These are phyloP conservation scores for Phrixothrix hirtus DNA, from an alignment of 2,888 invertebrate species.

Conservation along the genomic window DNA sequence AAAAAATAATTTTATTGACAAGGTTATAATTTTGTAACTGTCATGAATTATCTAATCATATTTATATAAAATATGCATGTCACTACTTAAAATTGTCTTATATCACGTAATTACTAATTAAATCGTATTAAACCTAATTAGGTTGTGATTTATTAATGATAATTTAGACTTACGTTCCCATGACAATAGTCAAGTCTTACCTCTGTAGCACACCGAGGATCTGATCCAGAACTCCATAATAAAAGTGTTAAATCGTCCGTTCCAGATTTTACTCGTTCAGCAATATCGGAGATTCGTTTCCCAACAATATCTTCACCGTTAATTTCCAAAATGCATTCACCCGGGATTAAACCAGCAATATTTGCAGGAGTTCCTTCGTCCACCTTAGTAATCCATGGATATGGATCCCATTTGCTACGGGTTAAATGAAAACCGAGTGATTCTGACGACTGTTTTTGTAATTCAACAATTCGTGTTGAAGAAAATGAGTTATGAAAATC, in stretches of 20 bases:
- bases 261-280: constrained; percentile 57
- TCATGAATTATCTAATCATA: no score
- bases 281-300: constrained; percentile 59
- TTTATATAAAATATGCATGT: no score
- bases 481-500: constrained; percentile 41
- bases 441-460: constrained; percentile 64
- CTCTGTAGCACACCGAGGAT: constrained; percentile 57
- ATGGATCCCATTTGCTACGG: constrained; percentile 78
- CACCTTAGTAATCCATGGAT: constrained; percentile 77
- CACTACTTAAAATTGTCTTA: no score
- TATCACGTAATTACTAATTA: no score
- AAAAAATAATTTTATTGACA: no score
- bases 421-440: constrained; percentile 74
- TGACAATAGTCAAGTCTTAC: no score
- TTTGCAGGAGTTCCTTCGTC: constrained; percentile 66
- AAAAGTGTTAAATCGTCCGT: constrained; percentile 55
- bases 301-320: constrained; percentile 61
- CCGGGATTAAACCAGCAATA: constrained; percentile 66
- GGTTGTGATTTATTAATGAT: no score
- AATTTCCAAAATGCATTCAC: constrained; percentile 71
- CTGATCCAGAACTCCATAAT: constrained; percentile 59
- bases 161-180: no score
- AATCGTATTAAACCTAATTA: no score
- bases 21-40: no score
- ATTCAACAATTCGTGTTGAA: constrained; percentile 56